Percentiles rank a stretch among this genome's conserved stretches.
phyloP scores from a whole-genome alignment of 2,113 vertebrate species.

The Cryptotis parvus region DNA sequence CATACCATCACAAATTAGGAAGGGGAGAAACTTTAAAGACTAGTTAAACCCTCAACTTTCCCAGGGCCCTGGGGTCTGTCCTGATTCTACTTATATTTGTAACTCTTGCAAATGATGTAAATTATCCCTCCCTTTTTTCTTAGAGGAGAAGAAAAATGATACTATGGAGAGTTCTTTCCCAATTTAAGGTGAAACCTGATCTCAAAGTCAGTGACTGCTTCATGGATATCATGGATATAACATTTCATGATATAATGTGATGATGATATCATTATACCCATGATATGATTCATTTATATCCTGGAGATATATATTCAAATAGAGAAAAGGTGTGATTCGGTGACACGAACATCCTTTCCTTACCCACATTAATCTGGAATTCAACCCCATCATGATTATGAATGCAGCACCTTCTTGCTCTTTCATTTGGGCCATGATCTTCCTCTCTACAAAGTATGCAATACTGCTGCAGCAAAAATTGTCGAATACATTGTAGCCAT shows the following conservation, averaged over 20 bases:
- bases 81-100: background rate
- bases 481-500: background rate
- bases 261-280: too few relatives aligned
- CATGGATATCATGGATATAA: too few relatives aligned
- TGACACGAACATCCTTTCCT: background rate
- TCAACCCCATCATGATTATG: background rate
- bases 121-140: background rate
- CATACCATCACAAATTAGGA: slow-evolving; percentile 13
- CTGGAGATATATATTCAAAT: too few relatives aligned
- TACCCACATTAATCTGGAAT: background rate
- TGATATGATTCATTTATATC: too few relatives aligned
- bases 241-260: too few relatives aligned
- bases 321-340: background rate
- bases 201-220: too few relatives aligned
- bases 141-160: background rate
- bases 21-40: background rate
- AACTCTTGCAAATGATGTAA: background rate
- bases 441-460: background rate
- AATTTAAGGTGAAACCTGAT: too few relatives aligned
- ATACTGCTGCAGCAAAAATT: background rate
- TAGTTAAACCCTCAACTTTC: background rate
- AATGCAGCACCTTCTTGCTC: background rate
- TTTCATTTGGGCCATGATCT: background rate
- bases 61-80: background rate
- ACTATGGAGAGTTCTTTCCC: background rate